Conservation (phyloP, 2,797 vertebrate genomes). For the Synanceia verrucosa region DNA sequence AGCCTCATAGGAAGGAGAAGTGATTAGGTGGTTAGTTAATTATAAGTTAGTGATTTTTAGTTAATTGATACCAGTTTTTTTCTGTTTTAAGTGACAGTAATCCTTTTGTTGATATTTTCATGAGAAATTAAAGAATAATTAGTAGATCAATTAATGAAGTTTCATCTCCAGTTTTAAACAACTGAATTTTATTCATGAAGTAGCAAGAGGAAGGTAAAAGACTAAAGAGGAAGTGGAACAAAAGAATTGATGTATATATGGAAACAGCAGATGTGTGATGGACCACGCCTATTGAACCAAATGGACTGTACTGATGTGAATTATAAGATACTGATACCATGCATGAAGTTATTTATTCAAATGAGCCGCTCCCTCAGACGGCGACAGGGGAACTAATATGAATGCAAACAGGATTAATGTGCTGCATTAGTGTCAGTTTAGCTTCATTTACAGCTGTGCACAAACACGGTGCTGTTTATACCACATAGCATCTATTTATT, state of each 20-base stretch:
- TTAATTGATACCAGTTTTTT: too few species aligned
- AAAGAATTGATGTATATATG: too few species aligned
- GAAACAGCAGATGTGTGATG: too few species aligned
- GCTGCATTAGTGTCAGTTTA: constrained; percentile 90
- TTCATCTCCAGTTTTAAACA: too few species aligned
- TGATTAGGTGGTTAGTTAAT: too few species aligned
- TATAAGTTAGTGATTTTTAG: too few species aligned
- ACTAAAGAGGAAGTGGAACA: too few species aligned
- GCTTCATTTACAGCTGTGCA: constrained; percentile 90
- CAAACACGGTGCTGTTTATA: too few species aligned
- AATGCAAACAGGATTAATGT: constrained; percentile 96
- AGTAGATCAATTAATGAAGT: neutral
- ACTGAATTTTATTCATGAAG: too few species aligned
- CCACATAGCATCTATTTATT: too few species aligned
- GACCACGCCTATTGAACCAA: too few species aligned
- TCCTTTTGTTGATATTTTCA: neutral
- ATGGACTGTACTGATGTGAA: constrained; percentile 93
- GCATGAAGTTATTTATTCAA: constrained; percentile 92
- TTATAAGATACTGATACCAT: constrained; percentile 94
- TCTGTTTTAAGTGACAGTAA: neutral
- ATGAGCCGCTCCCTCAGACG: constrained; percentile 88
- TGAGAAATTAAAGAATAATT: neutral
- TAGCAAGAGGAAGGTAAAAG: too few species aligned
- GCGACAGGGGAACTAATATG: constrained; percentile 91
- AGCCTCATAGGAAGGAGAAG: neutral